Evolutionary conservation across 1,140 invertebrate species (phyloP), one percentile per base, ranked within the genome.

Genomic region (Bombus superbus): DNA sequence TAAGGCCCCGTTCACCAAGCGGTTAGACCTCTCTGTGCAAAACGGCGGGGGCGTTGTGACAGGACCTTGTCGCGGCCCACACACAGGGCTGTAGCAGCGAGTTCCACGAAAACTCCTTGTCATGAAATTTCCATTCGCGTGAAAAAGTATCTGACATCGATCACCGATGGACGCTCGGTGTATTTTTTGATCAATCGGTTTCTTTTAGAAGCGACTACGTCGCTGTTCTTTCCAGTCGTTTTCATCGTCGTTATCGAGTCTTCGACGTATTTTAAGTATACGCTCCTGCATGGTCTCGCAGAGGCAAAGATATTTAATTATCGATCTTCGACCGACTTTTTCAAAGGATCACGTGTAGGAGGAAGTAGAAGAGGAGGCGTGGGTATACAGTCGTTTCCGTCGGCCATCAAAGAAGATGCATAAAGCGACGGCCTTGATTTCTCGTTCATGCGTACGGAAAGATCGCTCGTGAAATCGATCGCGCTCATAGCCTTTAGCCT

Each of bases 21-120:
- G 81, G 83, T 88, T 89, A 88, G 77, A 88, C 78, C 87, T 75
- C 86, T 85, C 42, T 44, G 84, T 86, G 82, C 85, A 83, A 89
- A 91, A 92, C 73, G 81, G 88, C 91, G 93, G 93, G 92, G 94
- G 94, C 94, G 94, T 93, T 88, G 86, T 90, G 90, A 90, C 92
- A 93, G 93, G 91, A 92, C 93, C 94, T 94, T 94, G 93, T 93
- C 92, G 89, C 94, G 87, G 88, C 93, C 93, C 92, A 94, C 93
- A 94, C 91, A 68, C 93, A 93, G 92, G 92, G 90, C 93, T 89
- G 93, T 94, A 94, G 85, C 68, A 35, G 18, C 25, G 28, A 88
- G 84, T 91, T 91, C 90, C 71, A 92, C 89, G 83, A 90, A 92
- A 92, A 89, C 75, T 59, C n/a, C 38, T 53, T 18, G 32, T 15